Base-by-base conservation (phyloP, 2,888 invertebrate genomes). In the Dione vanillae region DNA sequence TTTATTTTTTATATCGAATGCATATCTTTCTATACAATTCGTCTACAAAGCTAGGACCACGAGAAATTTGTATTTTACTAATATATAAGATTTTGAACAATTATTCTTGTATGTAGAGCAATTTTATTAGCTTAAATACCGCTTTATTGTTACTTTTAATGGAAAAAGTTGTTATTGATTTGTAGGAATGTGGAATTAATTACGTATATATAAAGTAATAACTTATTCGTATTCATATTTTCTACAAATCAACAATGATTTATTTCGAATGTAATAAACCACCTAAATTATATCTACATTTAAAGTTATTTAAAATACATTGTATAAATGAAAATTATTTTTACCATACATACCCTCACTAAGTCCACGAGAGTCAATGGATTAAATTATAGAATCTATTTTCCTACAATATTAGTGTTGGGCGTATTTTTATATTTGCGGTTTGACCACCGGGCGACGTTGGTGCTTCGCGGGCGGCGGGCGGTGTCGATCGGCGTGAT, bases 371-470 rank as follows among this genome's bases (percentile, higher is more conserved):
- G 35, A 64, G 37, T 37, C 11, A 35, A 7, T 45, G 61, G 45
- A 16, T 27, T 66, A 58, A 67, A 16, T 27, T 66, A 58, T 65
- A 61, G 62, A 69, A 73, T 71, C 52, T 75, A 75, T 75, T 74
- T 74, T 74, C 71, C 66, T 74, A 74, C 49, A 43, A 59, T 69
- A 20, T 51, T 35, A 61, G 45, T 45, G 54, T 27, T 59, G 58
- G 61, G 72, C 71, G 69, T 85, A 85, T 86, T 86, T 86, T 85
- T 86, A 77, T 86, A 85, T 71, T 67, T 74, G 83, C 87, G 82
- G 84, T 86, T 83, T 84, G 91, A 85, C 91, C 91, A 90, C 90
- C 92, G 91, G 89, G 82, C 81, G 82, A 83, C 80, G 86, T 87
- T 91, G 92, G 92, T 92, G 92, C 92, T 92, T 90, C 82, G 87